Evolutionary conservation across 2,888 invertebrate species (phyloP).

Genomic region (Rhagonycha lutea): DNA sequence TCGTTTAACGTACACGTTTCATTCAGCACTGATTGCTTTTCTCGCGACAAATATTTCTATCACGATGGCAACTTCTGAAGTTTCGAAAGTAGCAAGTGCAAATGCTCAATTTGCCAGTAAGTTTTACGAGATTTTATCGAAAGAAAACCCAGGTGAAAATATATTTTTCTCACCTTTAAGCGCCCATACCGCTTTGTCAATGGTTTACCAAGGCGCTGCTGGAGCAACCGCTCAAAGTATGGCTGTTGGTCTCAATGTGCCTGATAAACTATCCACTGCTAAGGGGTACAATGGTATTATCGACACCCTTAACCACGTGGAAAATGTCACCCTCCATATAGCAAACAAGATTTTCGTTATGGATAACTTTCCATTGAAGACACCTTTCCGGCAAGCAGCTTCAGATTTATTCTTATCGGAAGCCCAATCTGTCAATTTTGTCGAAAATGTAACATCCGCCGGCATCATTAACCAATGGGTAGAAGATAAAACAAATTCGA

Average conservation of each 20-base stretch:
- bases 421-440: conserved; percentile 67
- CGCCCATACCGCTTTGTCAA: conserved; percentile 50
- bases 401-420: conserved; percentile 66
- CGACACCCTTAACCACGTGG: conserved; percentile 42
- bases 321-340: conserved; percentile 64
- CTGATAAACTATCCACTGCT: conserved; percentile 34
- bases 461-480: conserved; percentile 80
- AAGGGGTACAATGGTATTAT: conserved; percentile 38
- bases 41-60: conserved; percentile 10
- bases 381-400: conserved; percentile 62
- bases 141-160: conserved; percentile 39
- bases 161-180: conserved; percentile 54
- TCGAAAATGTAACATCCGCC: conserved; percentile 56
- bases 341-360: conserved; percentile 73
- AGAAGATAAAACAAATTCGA: conserved; percentile 75
- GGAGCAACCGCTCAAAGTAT: conserved; percentile 47
- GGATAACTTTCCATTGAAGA: conserved; percentile 57
- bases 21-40: conserved; percentile 32
- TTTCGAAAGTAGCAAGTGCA: conserved; percentile 39
- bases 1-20: neutral
- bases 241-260: conserved; percentile 36
- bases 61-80: conserved; percentile 6
- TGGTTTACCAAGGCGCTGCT: conserved; percentile 51
- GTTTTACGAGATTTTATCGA: conserved; percentile 42
- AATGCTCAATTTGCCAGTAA: conserved; percentile 46